Evolutionary conservation across 2,797 vertebrate genomes (phyloP), one percentile per base, ranked within the genome.

Genomic region (Cyclopterus lumpus): DNA sequence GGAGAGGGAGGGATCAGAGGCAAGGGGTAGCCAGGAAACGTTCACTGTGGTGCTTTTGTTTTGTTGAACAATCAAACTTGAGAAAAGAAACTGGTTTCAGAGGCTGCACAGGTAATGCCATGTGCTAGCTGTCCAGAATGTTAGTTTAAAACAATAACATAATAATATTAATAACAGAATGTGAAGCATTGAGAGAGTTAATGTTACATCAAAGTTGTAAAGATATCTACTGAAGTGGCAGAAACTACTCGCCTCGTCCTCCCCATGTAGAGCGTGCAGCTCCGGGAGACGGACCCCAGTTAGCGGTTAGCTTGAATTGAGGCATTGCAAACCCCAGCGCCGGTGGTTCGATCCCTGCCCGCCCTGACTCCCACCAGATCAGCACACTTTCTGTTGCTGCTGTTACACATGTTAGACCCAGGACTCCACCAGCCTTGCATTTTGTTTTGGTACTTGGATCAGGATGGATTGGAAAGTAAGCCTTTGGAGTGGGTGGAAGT

Each of bases 311-410:
- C 53, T 0, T 55, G 15, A 30, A 26, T 55, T 55, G 26, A 55
- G 53, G 24, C 15, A 15, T 44, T 16, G 40, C 53, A 55, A 55
- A 55, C 53, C n/a, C n/a, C 26, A 55, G 53, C 4, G 26, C 7
- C 8, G 5, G 26, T 8, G 0, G 53, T 30, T 8, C 30, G 53
- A 55, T 55, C 0, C 26, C 8, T 28, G 53, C 16, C 53, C 26
- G 0, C 3, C 14, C 7, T 8, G 24, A 54, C 24, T 54, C 24
- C 53, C 0, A 3, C 16, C 0, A 0, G 1, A 55, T 28, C 53
- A 55, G 53, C 14, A 54, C 28, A 16, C 3, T 28, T 28, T 30
- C 53, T 2, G 26, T 18, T 54, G 15, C 26, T 54, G 26, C 8
- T 16, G 6, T 30, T 42, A 6, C 5, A 55, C 53, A 53, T 24